These are phyloP conservation scores for Crepidodera aurea DNA, from an alignment of 2,888 invertebrate species.

Conservation along the genomic window DNA sequence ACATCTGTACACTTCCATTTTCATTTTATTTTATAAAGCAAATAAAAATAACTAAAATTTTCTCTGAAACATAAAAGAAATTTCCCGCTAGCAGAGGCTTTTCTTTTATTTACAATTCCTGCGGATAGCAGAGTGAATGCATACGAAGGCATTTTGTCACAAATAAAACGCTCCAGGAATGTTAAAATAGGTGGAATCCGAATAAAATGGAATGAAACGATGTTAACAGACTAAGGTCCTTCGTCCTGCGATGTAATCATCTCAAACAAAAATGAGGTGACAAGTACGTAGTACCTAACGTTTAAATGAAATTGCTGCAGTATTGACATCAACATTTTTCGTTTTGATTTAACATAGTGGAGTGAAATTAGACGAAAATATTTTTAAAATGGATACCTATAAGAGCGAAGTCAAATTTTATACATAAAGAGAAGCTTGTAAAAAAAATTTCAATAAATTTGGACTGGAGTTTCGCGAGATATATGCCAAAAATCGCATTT, in stretches of 20 bases:
- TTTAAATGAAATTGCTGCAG: no score
- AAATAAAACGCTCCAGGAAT: slow-evolving; percentile 13
- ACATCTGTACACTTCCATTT: no score
- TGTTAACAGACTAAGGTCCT: slow-evolving; percentile 4
- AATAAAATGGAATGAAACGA: slow-evolving; percentile 9
- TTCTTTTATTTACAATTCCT: not conserved
- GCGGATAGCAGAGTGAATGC: not conserved
- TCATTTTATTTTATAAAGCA: no score
- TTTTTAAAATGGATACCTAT: no score
- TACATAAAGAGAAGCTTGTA: no score
- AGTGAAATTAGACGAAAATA: no score
- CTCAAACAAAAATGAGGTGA: not conserved
- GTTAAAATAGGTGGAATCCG: not conserved
- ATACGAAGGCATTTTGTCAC: slow-evolving; percentile 17
- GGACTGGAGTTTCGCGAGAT: no score
- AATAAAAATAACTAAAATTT: not conserved
- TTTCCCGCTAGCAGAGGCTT: not conserved
- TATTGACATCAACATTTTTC: no score
- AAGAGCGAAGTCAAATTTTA: no score
- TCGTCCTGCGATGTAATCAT: not conserved
- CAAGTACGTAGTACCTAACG: not conserved
- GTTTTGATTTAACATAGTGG: no score
- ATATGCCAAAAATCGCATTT: no score
- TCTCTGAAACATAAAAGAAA: not conserved
- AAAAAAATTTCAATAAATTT: no score